Evolutionary conservation across 2,113 vertebrate species (phyloP).

Genomic region (Forbesichthys papilliferus): DNA sequence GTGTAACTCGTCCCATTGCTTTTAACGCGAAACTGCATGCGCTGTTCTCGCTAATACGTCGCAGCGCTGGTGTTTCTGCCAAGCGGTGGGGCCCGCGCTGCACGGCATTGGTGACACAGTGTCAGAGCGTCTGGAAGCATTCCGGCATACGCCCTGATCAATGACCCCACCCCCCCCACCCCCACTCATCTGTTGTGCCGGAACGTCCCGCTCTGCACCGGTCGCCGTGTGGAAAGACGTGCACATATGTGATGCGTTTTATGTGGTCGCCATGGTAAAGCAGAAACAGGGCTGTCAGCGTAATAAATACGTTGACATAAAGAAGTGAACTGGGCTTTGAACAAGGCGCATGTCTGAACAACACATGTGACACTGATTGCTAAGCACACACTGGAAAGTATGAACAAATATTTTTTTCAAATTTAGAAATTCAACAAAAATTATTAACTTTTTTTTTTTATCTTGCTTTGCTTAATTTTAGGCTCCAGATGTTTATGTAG

Average conservation of each 20-base stretch:
- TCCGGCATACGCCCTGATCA: constrained; percentile 48
- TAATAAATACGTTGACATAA: constrained; percentile 50
- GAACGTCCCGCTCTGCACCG: constrained; percentile 27
- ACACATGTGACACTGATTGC: constrained; percentile 47
- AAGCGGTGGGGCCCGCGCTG: background rate
- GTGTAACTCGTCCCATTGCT: constrained; percentile 2
- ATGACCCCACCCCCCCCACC: constrained; percentile 27
- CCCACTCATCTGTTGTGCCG: constrained; percentile 40
- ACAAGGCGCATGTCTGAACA: constrained; percentile 49
- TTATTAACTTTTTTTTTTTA: background rate
- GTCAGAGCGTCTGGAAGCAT: constrained; percentile 56
- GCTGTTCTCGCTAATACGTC: constrained; percentile 4
- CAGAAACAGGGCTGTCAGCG: constrained; percentile 4
- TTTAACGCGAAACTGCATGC: background rate
- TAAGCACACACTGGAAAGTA: background rate
- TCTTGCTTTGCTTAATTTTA: background rate
- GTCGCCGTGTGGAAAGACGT: constrained; percentile 37
- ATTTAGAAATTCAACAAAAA: background rate
- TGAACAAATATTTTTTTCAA: background rate
- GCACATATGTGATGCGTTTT: constrained; percentile 56
- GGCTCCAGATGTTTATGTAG: constrained; percentile 28
- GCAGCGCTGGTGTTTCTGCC: constrained; percentile 10
- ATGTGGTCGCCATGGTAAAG: constrained; percentile 57
- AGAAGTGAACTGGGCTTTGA: constrained; percentile 30
- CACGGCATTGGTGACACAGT: constrained; percentile 18